Evolutionary conservation across 2,797 vertebrate genomes (phyloP).

Genomic region (Hypotaenidia philippensis): DNA sequence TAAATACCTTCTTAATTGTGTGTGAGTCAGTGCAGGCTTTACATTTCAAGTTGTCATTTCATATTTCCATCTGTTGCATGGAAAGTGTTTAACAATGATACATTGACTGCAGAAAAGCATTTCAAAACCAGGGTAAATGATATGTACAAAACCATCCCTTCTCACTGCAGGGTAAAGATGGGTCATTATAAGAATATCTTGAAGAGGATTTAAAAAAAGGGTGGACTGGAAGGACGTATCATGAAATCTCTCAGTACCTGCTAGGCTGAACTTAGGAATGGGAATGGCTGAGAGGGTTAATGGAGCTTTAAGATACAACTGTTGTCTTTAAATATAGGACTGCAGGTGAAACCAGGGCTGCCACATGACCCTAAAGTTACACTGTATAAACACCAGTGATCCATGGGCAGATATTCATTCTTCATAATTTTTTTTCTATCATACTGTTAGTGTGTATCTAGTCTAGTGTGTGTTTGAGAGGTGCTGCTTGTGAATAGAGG

Average conservation of each 20-base stretch:
- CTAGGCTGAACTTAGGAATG: background rate
- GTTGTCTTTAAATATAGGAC: background rate
- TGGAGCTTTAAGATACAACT: background rate
- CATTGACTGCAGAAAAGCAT: background rate
- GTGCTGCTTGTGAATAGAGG: background rate
- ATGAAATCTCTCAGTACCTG: background rate
- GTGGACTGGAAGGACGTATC: background rate
- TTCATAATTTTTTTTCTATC: background rate
- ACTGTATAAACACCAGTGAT: background rate
- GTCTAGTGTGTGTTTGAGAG: accelerated
- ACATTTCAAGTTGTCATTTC: constrained; percentile 55
- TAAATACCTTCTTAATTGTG: constrained; percentile 58
- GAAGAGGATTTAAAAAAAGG: background rate
- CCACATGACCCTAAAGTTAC: background rate
- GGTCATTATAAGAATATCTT: background rate
- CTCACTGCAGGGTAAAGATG: background rate
- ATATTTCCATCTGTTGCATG: constrained; percentile 56
- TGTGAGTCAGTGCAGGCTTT: constrained; percentile 21
- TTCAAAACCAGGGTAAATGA: background rate
- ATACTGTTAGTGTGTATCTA: background rate
- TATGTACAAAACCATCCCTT: background rate
- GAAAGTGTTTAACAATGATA: background rate
- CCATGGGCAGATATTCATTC: background rate
- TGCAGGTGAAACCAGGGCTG: background rate
- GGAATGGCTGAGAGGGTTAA: background rate